Conservation (phyloP, 2,113 vertebrate species). For the Pterocles orientalis region DNA sequence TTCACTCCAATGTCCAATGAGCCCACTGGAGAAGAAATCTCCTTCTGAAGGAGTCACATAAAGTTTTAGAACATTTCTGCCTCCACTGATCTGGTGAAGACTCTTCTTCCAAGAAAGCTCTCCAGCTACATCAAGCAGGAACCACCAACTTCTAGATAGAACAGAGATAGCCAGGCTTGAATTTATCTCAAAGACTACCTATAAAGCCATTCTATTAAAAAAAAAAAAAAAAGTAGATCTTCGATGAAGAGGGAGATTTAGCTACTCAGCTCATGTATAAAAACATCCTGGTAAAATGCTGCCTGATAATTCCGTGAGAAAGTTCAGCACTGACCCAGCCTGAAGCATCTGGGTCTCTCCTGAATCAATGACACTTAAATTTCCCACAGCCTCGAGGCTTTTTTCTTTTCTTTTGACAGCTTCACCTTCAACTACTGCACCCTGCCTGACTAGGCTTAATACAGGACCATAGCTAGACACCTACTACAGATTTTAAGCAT, state of each 20-base stretch:
- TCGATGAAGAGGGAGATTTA: background rate
- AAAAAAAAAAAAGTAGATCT: background rate
- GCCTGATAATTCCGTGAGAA: background rate
- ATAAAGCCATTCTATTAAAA: background rate
- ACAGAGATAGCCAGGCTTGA: background rate
- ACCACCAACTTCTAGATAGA: background rate
- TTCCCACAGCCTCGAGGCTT: background rate
- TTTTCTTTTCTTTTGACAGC: background rate
- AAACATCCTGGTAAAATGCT: background rate
- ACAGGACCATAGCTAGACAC: background rate
- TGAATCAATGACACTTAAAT: background rate
- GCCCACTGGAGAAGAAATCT: background rate
- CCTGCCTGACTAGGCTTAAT: background rate
- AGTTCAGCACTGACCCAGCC: background rate
- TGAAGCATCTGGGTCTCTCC: background rate
- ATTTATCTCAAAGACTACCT: background rate
- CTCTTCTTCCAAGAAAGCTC: background rate
- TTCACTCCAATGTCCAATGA: background rate
- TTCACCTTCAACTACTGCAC: background rate
- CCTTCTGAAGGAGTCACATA: background rate
- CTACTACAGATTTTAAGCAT: background rate
- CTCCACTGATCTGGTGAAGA: background rate
- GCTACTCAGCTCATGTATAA: background rate
- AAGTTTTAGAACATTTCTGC: background rate
- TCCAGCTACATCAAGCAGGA: background rate